A percentile compares a stretch with the other conserved stretches of the same genome.
Evolutionary conservation across 92 coral and sea anemone genomes (phyloP).

Genomic region (Phenganax subtilis): DNA sequence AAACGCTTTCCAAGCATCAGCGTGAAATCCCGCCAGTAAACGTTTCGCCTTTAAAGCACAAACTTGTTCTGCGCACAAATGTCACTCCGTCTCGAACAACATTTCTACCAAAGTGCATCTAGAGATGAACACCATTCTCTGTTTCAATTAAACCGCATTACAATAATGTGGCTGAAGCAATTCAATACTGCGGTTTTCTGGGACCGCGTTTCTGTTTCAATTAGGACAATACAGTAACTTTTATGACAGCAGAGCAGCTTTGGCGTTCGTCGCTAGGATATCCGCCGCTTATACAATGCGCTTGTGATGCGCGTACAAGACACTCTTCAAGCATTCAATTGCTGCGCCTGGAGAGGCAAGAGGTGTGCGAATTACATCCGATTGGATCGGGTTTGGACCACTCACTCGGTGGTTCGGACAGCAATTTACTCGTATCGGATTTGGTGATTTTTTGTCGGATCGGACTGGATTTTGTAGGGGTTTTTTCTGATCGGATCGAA

Average conservation of each 20-base stretch:
- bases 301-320: too few species aligned
- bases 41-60: neutral
- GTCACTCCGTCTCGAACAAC: neutral
- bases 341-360: too few species aligned
- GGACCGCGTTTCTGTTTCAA: neutral
- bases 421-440: too few species aligned
- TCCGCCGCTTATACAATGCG: neutral
- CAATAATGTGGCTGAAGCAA: neutral
- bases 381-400: too few species aligned
- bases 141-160: neutral
- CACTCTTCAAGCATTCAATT: too few species aligned
- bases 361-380: too few species aligned
- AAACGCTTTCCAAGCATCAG: neutral
- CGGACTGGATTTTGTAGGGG: too few species aligned
- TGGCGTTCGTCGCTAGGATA: constrained; percentile 17
- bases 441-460: too few species aligned
- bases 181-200: neutral
- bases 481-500: too few species aligned
- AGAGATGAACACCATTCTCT: neutral
- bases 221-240: neutral
- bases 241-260: neutral
- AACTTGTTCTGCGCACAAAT: neutral
- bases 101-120: neutral
- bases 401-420: too few species aligned
- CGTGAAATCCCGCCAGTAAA: neutral